Percentiles rank a stretch among this genome's conserved stretches.
phyloP scores from a whole-genome alignment of 2,888 invertebrate genomes.

The Drosophila villosipedis region DNA sequence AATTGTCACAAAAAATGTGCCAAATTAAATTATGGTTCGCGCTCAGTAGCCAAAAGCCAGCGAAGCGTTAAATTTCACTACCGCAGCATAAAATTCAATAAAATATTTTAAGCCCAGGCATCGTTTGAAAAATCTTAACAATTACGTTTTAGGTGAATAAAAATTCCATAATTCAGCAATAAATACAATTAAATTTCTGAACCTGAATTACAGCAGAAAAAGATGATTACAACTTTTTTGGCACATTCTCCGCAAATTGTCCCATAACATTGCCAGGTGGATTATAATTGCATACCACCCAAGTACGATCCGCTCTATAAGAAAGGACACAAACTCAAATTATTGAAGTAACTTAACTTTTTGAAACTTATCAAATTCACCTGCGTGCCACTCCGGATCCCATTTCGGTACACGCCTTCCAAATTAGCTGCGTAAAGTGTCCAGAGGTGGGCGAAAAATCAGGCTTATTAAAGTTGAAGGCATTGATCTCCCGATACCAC shows the following conservation, averaged over 20 bases:
- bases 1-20: conserved; percentile 63
- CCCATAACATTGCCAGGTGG: conserved; percentile 95
- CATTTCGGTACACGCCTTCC: conserved; percentile 90
- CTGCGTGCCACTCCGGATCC: conserved; percentile 89
- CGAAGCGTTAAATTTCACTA: conserved; percentile 53
- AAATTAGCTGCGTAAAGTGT: conserved; percentile 95
- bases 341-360: not conserved
- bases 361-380: conserved; percentile 39
- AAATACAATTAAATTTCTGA: conserved; percentile 25
- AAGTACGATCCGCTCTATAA: conserved; percentile 87
- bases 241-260: conserved; percentile 90
- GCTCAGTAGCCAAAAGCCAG: conserved; percentile 20
- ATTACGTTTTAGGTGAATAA: not conserved
- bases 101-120: conserved; percentile 37
- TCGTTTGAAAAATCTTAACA: not conserved
- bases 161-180: not conserved
- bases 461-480: conserved; percentile 88
- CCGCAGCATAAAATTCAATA: conserved; percentile 57
- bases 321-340: conserved; percentile 5
- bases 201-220: conserved; percentile 18
- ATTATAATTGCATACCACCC: conserved; percentile 94
- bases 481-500: conserved; percentile 92
- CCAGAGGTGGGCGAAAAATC: conserved; percentile 90
- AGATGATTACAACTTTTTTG: conserved; percentile 62
- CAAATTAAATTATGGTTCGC: conserved; percentile 61